Evolutionary conservation across 2,888 invertebrate genomes (phyloP), one percentile per base, ranked within the genome.

Genomic region (Pachymerium ferrugineum): DNA sequence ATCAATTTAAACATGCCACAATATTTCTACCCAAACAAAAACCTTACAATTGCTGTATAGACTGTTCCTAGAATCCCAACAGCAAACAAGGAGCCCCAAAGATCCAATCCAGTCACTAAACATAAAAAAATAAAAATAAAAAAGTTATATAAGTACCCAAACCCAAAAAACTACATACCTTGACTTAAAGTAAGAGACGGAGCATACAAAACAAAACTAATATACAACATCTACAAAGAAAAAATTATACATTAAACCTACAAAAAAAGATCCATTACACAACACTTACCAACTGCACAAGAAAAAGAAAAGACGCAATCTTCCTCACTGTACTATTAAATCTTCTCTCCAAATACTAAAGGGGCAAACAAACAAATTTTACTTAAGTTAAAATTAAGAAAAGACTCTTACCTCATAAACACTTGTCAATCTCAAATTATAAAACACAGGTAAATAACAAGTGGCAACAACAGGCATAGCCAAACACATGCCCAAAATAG

Each of bases 381-480:
- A 38, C 12, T n/a, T n/a, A 8, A 42, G 3, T 8, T 3, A 4
- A 8, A 42, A 47, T 19, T 2, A 22, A n/a, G 22, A 47, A 47
- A n/a, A 47, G 22, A 22, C 16, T 19, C 62, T 25, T 10, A 62
- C 92, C 88, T 94, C 92, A 80, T 92, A 94, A 78, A 90, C 91
- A 72, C 93, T 93, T 0, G 93, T 94, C 75, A 94, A 83, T 76
- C 91, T 86, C 75, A 94, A 86, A 79, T 90, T 88, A 86, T 91
- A 91, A 82, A 91, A 94, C 10, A 94, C 91, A 0, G 94, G 94
- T 77, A 94, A 86, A 81, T 92, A 94, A 8, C 93, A 84, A 77
- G 88, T 87, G 42, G 91, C 89, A 3, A 93, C 77, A 0, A 77
- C 72, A 74, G 74, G 81, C 30, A 80, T 79, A 5, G 82, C 81